A percentile compares a stretch with the other conserved stretches of the same genome.
Evolutionary conservation across 2,797 vertebrate genomes (phyloP).

Genomic region (Chaetophractus vellerosus): DNA sequence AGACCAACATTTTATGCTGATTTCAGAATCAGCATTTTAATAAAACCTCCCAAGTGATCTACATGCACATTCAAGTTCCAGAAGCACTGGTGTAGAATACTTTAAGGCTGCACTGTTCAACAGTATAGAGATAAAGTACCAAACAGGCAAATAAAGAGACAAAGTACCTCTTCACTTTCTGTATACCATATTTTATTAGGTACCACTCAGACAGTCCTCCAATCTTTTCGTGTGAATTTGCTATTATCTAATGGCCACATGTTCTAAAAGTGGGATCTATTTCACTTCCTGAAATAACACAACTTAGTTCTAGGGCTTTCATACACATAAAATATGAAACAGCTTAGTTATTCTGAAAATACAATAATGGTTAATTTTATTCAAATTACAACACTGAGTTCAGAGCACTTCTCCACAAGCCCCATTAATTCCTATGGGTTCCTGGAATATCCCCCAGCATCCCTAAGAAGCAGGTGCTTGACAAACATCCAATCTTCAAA

Average conservation of each 20-base stretch:
- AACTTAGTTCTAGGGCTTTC: conserved; percentile 64
- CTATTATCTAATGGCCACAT: conserved; percentile 54
- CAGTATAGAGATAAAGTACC: conserved; percentile 50
- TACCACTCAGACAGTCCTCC: conserved; percentile 48
- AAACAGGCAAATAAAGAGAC: conserved; percentile 68
- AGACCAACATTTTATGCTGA: too few species aligned
- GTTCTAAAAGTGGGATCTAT: conserved; percentile 59
- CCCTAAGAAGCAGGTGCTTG: conserved; percentile 78
- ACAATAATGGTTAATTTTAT: conserved; percentile 74
- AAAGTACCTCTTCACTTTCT: conserved; percentile 61
- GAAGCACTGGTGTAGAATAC: conserved; percentile 15
- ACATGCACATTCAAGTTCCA: conserved; percentile 46
- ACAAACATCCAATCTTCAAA: conserved; percentile 78
- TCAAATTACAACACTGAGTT: conserved; percentile 70
- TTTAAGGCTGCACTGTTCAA: conserved; percentile 4
- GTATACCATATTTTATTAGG: conserved; percentile 71
- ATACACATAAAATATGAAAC: conserved; percentile 60
- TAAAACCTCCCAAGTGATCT: not conserved
- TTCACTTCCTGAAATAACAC: conserved; percentile 73
- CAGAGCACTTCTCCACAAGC: conserved; percentile 64
- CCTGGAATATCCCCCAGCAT: conserved; percentile 63
- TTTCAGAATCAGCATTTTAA: conserved; percentile 65
- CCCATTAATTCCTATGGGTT: conserved; percentile 73
- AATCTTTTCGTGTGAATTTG: conserved; percentile 53
- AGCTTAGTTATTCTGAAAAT: conserved; percentile 74